A percentile compares a stretch with the other conserved stretches of the same genome.
Evolutionary conservation across 2,113 vertebrate species (phyloP).

Genomic region (Podarcis muralis): DNA sequence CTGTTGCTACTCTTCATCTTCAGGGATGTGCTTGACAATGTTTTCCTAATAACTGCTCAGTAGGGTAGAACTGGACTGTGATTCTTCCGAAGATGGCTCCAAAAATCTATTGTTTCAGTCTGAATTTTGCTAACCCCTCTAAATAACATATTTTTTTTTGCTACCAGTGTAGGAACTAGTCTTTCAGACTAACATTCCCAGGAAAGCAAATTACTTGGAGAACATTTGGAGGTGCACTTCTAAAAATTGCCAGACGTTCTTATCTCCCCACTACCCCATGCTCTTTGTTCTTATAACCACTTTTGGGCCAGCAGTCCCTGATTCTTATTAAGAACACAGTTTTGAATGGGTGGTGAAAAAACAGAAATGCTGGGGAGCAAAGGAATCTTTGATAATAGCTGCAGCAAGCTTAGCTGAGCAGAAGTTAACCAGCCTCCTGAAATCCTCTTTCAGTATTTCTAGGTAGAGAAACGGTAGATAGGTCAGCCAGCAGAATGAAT

Average conservation of each 20-base stretch:
- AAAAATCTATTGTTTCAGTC: not conserved
- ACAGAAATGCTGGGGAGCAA: not conserved
- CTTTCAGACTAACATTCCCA: not conserved
- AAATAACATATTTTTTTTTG: not conserved
- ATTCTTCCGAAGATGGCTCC: not conserved
- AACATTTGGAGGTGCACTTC: not conserved
- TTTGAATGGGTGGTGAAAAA: not conserved
- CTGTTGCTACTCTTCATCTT: not conserved
- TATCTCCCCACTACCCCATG: not conserved
- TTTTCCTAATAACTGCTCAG: not conserved
- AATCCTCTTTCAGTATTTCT: constrained; percentile 39
- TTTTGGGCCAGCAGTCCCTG: not conserved
- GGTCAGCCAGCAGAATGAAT: constrained; percentile 33
- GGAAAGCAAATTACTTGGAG: not conserved
- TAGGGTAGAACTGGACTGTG: not conserved
- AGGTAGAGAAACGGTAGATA: constrained; percentile 38
- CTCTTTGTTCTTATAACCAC: too few relatives aligned
- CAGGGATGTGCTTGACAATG: not conserved
- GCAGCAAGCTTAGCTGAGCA: not conserved
- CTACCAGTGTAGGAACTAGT: not conserved
- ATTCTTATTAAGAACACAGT: not conserved
- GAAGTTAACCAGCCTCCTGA: constrained; percentile 18
- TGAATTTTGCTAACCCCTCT: not conserved
- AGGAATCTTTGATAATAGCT: not conserved
- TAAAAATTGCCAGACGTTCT: not conserved